Percentiles rank a stretch among this genome's conserved stretches.
These are phyloP conservation scores for Boloria selene DNA, from an alignment of 2,888 invertebrate genomes.

Conservation along the genomic window DNA sequence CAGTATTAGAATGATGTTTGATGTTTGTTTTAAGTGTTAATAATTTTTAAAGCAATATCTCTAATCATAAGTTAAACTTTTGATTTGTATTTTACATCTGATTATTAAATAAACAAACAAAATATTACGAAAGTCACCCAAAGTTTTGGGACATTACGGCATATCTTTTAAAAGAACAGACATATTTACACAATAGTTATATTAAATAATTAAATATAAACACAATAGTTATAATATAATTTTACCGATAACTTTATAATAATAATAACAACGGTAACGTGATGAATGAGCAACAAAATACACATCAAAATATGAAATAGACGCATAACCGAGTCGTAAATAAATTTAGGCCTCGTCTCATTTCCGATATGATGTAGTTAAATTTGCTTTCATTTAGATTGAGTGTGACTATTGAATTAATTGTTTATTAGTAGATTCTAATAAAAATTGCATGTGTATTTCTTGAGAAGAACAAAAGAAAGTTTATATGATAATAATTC, in stretches of 20 bases:
- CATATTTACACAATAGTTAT: too few species aligned
- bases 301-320: slow-evolving; percentile 1
- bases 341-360: slow-evolving; percentile 7
- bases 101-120: slow-evolving; percentile 1
- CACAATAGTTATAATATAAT: too few species aligned
- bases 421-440: slow-evolving; percentile 18
- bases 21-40: too few species aligned
- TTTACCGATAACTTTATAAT: too few species aligned
- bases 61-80: not conserved
- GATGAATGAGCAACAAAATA: not conserved
- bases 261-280: slow-evolving; percentile 1
- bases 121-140: not conserved
- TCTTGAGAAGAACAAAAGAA: slow-evolving; percentile 39
- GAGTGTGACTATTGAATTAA: slow-evolving; percentile 12
- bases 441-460: slow-evolving; percentile 36
- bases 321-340: slow-evolving; percentile 7
- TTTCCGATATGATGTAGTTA: slow-evolving; percentile 4
- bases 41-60: too few species aligned
- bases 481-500: slow-evolving; percentile 68
- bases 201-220: too few species aligned
- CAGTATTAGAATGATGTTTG: too few species aligned
- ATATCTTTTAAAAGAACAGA: too few species aligned
- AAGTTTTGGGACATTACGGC: slow-evolving; percentile 1
- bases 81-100: slow-evolving; percentile 1
- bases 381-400: not conserved